A percentile compares a stretch with the other conserved stretches of the same genome.
These are phyloP conservation scores for Drosophila borborema DNA, from an alignment of 2,888 invertebrate genomes.

Conservation along the genomic window DNA sequence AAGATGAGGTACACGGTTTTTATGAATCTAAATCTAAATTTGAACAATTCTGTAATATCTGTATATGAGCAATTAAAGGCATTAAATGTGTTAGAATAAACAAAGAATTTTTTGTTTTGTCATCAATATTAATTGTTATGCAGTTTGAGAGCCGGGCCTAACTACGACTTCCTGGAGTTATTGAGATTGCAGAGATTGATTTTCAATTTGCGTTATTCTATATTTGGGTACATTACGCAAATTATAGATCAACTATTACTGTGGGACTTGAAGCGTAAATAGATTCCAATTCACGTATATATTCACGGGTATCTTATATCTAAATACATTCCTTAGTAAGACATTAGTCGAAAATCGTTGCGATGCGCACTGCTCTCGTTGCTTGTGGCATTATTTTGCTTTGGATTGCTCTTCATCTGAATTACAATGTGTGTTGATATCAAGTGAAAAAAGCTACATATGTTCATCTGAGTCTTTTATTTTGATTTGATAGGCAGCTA, in stretches of 20 bases:
- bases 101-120: no score
- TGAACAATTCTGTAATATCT: no score
- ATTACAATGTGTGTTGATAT: constrained; percentile 9
- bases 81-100: no score
- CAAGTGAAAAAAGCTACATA: neutral
- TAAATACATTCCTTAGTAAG: neutral
- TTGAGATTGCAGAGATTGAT: no score
- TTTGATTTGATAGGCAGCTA: constrained; percentile 22
- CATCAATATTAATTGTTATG: no score
- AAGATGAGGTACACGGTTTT: no score
- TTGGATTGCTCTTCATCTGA: neutral
- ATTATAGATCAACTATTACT: neutral
- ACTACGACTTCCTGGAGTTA: no score
- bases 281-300: neutral
- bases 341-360: neutral
- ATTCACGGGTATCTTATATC: no score
- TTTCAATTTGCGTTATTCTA: no score
- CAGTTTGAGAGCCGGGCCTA: no score
- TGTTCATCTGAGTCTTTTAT: neutral
- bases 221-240: neutral
- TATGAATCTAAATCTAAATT: no score
- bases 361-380: constrained; percentile 1
- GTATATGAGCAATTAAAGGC: no score
- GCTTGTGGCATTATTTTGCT: neutral
- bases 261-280: neutral